Conservation (phyloP, 2,888 invertebrate species). For the Folsomia candida region DNA sequence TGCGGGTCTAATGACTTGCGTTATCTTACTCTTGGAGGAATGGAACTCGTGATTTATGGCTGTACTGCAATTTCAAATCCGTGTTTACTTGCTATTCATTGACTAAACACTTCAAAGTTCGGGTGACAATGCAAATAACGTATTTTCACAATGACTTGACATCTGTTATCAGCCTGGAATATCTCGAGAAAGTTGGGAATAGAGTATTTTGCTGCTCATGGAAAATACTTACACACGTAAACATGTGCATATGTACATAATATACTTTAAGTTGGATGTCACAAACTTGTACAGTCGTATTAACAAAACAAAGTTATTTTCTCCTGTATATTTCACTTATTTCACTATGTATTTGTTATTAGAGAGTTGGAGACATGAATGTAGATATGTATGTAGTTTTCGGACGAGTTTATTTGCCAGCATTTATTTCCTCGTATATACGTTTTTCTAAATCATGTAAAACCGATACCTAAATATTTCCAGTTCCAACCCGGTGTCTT, state of each 20-base stretch:
- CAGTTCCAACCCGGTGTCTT: too few relatives aligned
- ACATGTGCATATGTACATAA: too few relatives aligned
- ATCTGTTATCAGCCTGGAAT: too few relatives aligned
- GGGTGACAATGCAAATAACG: background rate
- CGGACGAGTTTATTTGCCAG: background rate
- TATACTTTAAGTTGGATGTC: too few relatives aligned
- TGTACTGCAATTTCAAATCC: background rate
- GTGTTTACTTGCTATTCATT: background rate
- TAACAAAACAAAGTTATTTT: too few relatives aligned
- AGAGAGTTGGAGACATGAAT: too few relatives aligned
- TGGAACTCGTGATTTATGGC: background rate
- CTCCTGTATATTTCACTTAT: background rate
- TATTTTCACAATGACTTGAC: too few relatives aligned
- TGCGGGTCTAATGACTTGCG: background rate
- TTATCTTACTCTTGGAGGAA: background rate
- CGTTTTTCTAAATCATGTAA: background rate
- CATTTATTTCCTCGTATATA: background rate
- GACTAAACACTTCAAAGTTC: background rate
- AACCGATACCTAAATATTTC: too few relatives aligned
- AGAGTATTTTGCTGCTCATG: too few relatives aligned
- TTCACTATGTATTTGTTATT: too few relatives aligned
- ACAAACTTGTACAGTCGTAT: too few relatives aligned
- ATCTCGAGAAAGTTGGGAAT: too few relatives aligned
- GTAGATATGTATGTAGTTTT: background rate
- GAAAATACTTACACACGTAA: background rate